These are phyloP conservation scores for Drosophila cognata DNA, from an alignment of 2,888 invertebrate species.

Conservation along the genomic window DNA sequence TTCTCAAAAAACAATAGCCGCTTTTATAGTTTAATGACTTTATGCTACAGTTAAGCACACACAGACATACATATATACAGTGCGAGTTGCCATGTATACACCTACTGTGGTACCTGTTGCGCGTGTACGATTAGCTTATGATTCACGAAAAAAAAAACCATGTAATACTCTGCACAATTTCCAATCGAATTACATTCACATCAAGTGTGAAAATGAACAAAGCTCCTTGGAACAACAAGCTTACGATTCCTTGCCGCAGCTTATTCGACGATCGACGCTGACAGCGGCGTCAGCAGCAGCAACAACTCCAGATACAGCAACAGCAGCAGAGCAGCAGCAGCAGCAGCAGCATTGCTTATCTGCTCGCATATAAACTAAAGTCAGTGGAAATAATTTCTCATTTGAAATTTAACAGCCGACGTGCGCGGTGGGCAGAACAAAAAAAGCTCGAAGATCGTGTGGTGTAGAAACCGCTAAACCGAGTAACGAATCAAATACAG, in stretches of 20 bases:
- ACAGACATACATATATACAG: background rate
- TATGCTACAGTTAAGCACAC: constrained; percentile 27
- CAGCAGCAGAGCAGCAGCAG: constrained; percentile 27
- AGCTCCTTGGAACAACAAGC: constrained; percentile 46
- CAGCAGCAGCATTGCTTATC: constrained; percentile 68
- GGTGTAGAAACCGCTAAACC: constrained; percentile 54
- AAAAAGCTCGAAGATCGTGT: constrained; percentile 55
- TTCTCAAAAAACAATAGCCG: constrained; percentile 29
- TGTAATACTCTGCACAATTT: constrained; percentile 37
- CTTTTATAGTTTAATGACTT: constrained; percentile 32
- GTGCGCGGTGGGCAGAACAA: constrained; percentile 65
- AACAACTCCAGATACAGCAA: constrained; percentile 41
- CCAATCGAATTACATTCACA: constrained; percentile 50
- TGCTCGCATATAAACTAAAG: constrained; percentile 82
- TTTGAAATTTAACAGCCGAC: constrained; percentile 81
- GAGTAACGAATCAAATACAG: constrained; percentile 19
- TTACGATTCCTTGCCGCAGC: constrained; percentile 44
- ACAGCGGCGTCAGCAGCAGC: constrained; percentile 23
- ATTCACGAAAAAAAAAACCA: constrained; percentile 36
- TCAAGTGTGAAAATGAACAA: constrained; percentile 44
- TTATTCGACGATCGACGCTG: constrained; percentile 30
- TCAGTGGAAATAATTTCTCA: constrained; percentile 80
- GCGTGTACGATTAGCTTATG: constrained; percentile 50
- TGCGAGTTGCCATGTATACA: constrained; percentile 8
- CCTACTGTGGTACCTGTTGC: constrained; percentile 29